Percentiles rank a stretch among this genome's conserved stretches.
These are phyloP conservation scores for Mallateleia sp. DNA, from an alignment of 2,888 invertebrate genomes.

Conservation along the genomic window DNA sequence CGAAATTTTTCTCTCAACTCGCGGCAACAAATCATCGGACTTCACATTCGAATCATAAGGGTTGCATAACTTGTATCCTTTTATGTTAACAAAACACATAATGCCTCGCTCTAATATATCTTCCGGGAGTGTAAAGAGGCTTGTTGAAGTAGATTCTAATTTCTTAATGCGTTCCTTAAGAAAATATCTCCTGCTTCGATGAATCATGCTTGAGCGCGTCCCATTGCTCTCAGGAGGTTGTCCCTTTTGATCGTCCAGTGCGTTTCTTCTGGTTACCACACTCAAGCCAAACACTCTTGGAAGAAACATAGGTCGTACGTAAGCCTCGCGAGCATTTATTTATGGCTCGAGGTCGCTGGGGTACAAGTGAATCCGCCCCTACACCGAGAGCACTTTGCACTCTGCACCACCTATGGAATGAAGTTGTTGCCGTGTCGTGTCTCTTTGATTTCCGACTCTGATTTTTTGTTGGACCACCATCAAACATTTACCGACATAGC, in stretches of 20 bases:
- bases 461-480: constrained; percentile 38
- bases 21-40: constrained; percentile 32
- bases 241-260: constrained; percentile 88
- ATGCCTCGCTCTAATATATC: constrained; percentile 42
- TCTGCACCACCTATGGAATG: constrained; percentile 86
- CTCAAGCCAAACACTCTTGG: constrained; percentile 75
- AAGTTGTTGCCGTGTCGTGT: constrained; percentile 83
- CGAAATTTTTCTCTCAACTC: neutral
- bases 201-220: constrained; percentile 86
- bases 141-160: constrained; percentile 71
- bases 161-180: constrained; percentile 72
- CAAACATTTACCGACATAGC: constrained; percentile 10
- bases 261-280: constrained; percentile 87
- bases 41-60: constrained; percentile 21
- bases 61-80: constrained; percentile 54
- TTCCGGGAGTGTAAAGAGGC: constrained; percentile 60
- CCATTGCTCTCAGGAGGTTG: constrained; percentile 85
- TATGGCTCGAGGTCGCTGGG: constrained; percentile 89
- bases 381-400: constrained; percentile 84
- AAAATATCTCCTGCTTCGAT: constrained; percentile 76
- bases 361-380: constrained; percentile 88
- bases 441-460: constrained; percentile 78
- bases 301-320: constrained; percentile 80
- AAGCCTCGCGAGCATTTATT: constrained; percentile 89
- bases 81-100: constrained; percentile 54